Base-by-base conservation (phyloP, 2,797 vertebrate species). In the Glossophaga mutica region DNA sequence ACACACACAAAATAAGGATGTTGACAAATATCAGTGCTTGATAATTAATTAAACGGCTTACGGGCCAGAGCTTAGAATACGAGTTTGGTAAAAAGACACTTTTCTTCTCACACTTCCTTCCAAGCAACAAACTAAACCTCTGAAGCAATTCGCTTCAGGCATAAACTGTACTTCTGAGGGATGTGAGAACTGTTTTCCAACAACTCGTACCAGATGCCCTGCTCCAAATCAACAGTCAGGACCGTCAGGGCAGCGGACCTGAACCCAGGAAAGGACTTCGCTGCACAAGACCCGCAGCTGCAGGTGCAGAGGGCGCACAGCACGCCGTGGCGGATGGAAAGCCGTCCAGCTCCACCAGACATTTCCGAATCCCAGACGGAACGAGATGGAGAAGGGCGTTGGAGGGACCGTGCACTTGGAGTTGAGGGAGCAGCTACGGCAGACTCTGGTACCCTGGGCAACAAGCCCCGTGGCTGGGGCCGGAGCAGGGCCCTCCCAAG, bases 111-210 rank as follows among this genome's bases (percentile, higher is more conserved):
- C 8, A 78, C n/a, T 78, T 68, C 15, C 91, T 87, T 59, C 86
- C 50, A 88, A 90, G 68, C 48, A 85, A 37, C 79, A 84, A 77
- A 87, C 70, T 68, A 86, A 95, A 86, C 6, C 44, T 96, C 42
- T 9, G n/a, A 77, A 73, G 76, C 67, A 95, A 55, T 0, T 94
- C 57, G 48, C 74, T 83, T 55, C n/a, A 70, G 32, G 59, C 46
- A 87, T 37, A 96, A 92, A 73, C 46, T 34, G 74, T 50, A 91
- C 50, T 97, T 94, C 26, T 52, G 87, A 96, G 37, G 81, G 59
- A 82, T 9, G 89, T 0, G 93, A 22, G 50, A 92, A 50, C 11
- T 71, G 18, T 34, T 93, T 88, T 93, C 50, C 70, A 85, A 52
- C 37, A 94, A 76, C 59, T 42, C 26, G 34, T 18, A 62, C 24